Evolutionary conservation across 2,113 vertebrate species (phyloP).

Genomic region (Dromaius novaehollandiae): DNA sequence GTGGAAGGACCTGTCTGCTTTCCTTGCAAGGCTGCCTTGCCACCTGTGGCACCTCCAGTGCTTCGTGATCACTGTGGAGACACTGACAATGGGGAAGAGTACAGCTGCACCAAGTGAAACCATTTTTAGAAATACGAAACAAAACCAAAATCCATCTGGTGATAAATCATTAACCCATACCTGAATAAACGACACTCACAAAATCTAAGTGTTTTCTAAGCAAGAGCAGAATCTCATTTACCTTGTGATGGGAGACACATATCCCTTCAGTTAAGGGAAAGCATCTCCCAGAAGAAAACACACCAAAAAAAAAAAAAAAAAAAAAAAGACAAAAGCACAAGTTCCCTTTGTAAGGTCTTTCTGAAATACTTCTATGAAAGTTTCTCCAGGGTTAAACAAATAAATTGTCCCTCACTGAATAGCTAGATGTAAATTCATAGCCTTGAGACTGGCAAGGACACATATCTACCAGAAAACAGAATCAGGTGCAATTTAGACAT

Average conservation of each 20-base stretch:
- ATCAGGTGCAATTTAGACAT: background rate
- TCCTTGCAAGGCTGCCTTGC: no score
- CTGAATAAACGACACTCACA: background rate
- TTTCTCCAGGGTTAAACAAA: background rate
- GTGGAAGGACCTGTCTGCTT: background rate
- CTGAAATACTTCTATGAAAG: background rate
- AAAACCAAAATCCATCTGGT: background rate
- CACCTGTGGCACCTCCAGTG: background rate
- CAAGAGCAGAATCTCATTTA: background rate
- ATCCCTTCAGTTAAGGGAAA: background rate
- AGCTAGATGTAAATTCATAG: background rate
- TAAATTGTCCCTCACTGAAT: background rate
- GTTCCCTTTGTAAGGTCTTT: background rate
- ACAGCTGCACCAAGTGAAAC: background rate
- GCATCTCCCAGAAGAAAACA: background rate
- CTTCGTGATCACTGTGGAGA: background rate
- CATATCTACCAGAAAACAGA: background rate
- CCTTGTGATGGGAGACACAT: background rate
- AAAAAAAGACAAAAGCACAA: background rate
- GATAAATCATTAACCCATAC: background rate
- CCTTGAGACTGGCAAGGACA: background rate
- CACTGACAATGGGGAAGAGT: background rate
- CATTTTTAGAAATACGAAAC: background rate
- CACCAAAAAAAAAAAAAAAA: no score
- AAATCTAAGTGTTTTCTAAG: background rate